These are phyloP conservation scores for Bombus consobrinus DNA, from an alignment of 1,140 invertebrate genomes.

Conservation along the genomic window DNA sequence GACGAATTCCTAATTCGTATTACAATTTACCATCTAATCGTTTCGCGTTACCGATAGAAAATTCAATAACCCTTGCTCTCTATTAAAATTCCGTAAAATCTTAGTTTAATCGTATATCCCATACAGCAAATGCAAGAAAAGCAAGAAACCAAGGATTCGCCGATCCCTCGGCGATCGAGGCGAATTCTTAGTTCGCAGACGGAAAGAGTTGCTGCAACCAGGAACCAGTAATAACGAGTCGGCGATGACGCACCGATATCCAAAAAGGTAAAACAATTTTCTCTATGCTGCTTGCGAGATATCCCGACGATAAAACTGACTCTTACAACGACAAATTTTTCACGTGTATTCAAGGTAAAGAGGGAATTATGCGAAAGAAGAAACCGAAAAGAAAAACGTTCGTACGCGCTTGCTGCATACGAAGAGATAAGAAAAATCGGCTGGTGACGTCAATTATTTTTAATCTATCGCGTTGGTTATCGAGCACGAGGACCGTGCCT, in stretches of 20 bases:
- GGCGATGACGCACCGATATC: constrained; percentile 40
- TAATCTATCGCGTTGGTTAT: constrained; percentile 38
- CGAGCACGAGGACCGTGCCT: constrained; percentile 36
- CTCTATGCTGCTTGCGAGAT: background rate
- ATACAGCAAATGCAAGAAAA: background rate
- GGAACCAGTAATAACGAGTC: constrained; percentile 29
- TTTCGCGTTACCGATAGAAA: background rate
- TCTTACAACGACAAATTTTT: background rate
- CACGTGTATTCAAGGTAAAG: background rate
- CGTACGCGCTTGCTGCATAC: background rate
- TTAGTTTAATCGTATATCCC: background rate
- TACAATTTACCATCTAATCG: background rate
- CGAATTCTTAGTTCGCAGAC: background rate
- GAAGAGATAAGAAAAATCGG: constrained; percentile 12
- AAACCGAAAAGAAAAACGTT: background rate
- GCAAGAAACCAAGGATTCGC: background rate
- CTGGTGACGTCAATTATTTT: constrained; percentile 44
- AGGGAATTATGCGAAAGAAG: background rate
- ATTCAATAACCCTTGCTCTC: background rate
- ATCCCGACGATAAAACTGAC: constrained; percentile 11
- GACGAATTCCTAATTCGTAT: background rate
- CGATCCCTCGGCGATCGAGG: constrained; percentile 12
- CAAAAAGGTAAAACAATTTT: constrained; percentile 51
- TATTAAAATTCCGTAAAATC: background rate
- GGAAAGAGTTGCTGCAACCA: constrained; percentile 4